Evolutionary conservation across 2,797 vertebrate genomes (phyloP).

Genomic region (Pangasius djambal): DNA sequence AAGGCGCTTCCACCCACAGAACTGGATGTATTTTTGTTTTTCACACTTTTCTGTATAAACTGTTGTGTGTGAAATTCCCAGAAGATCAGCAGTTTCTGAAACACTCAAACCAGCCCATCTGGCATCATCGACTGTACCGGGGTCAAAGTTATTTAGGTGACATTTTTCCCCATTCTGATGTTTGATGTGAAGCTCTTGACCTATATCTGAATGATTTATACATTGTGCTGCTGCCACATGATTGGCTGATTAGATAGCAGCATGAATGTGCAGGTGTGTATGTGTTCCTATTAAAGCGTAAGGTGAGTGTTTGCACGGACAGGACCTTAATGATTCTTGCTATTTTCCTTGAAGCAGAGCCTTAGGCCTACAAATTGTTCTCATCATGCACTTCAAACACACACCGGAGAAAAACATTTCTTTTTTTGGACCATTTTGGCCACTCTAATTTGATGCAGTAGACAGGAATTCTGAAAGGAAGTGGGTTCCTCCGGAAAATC

Average conservation of each 20-base stretch:
- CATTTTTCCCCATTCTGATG: not conserved
- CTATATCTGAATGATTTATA: not conserved
- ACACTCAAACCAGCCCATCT: not conserved
- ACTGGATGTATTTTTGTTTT: not conserved
- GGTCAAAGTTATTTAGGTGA: not conserved
- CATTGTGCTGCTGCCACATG: not conserved
- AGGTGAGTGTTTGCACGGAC: too few relatives aligned
- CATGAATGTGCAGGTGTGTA: not conserved
- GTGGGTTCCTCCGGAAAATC: not conserved
- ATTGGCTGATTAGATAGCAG: not conserved
- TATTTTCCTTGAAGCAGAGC: not conserved
- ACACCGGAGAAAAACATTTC: too few relatives aligned
- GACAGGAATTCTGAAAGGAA: conserved; percentile 45
- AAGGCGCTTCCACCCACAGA: not conserved
- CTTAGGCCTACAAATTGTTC: not conserved
- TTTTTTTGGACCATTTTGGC: not conserved
- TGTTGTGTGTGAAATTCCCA: not conserved
- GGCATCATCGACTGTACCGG: not conserved
- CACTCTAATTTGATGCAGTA: not conserved
- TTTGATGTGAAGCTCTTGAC: too few relatives aligned
- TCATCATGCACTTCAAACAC: not conserved
- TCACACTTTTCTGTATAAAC: not conserved
- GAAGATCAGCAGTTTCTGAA: not conserved
- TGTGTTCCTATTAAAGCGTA: not conserved
- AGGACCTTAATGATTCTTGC: not conserved